phyloP scores from a whole-genome alignment of 2,888 invertebrate genomes.

The Macrostomum cliftonense region DNA sequence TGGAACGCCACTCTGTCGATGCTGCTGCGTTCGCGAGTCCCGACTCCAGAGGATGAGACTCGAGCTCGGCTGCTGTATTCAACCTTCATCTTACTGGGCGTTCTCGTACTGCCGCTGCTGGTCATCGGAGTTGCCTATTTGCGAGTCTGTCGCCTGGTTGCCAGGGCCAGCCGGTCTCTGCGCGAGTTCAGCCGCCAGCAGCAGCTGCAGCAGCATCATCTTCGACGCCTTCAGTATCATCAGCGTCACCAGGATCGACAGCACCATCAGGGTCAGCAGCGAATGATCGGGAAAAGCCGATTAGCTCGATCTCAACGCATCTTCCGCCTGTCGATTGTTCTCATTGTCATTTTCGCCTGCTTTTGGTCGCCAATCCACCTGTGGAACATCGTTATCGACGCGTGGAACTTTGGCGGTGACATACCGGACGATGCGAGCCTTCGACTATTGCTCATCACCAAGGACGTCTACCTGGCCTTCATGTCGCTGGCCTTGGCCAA shows the following conservation, averaged over 20 bases:
- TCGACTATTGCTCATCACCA: background rate
- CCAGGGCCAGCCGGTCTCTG: background rate
- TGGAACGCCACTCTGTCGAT: background rate
- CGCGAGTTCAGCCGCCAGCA: no score
- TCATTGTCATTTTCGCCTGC: background rate
- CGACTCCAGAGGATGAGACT: background rate
- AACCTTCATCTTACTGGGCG: no score
- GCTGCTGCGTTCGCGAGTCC: background rate
- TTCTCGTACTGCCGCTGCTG: background rate
- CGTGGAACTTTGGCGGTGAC: background rate
- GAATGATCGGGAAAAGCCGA: no score
- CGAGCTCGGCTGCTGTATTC: background rate
- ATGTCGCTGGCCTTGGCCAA: slow-evolving; percentile 1
- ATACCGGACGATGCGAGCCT: background rate
- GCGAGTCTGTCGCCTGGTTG: background rate
- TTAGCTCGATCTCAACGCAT: background rate
- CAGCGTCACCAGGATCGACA: no score
- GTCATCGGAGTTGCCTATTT: background rate
- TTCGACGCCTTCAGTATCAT: no score
- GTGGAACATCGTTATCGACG: background rate
- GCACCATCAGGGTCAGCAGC: no score
- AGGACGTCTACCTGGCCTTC: background rate
- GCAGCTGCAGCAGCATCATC: background rate
- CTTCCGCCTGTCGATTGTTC: background rate
- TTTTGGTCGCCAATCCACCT: background rate